A percentile compares a stretch with the other conserved stretches of the same genome.
Conservation (phyloP, 2,888 invertebrate genomes). For the Euphydryas editha region DNA sequence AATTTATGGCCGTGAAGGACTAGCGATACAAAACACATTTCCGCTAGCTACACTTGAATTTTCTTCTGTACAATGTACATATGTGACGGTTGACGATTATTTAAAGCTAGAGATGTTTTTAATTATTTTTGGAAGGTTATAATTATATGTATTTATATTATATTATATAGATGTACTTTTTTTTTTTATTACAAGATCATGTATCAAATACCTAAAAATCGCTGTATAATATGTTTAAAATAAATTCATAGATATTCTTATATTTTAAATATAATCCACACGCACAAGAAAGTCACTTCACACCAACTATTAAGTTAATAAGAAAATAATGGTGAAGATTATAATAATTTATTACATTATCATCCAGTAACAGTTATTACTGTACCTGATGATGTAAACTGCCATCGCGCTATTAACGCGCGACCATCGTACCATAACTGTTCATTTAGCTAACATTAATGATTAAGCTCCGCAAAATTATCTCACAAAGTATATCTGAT, state of each 20-base stretch:
- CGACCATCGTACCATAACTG: slow-evolving; percentile 26
- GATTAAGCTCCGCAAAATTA: slow-evolving; percentile 17
- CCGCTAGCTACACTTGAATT: neutral
- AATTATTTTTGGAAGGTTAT: too few relatives aligned
- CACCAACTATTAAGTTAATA: slow-evolving; percentile 5
- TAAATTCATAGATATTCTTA: neutral
- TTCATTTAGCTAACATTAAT: slow-evolving; percentile 27
- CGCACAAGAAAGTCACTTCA: neutral
- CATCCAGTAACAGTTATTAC: slow-evolving; percentile 34
- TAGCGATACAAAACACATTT: slow-evolving; percentile 14
- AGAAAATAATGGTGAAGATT: slow-evolving; percentile 6
- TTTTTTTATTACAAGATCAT: neutral
- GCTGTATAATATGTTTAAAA: neutral
- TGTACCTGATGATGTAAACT: slow-evolving; percentile 36
- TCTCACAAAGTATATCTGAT: slow-evolving; percentile 3
- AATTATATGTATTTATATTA: too few relatives aligned
- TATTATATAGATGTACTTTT: too few relatives aligned
- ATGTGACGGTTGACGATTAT: neutral
- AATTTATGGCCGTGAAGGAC: slow-evolving; percentile 50
- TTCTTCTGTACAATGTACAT: neutral
- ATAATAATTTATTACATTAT: slow-evolving; percentile 35
- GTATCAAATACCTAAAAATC: neutral
- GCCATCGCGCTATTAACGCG: slow-evolving; percentile 32
- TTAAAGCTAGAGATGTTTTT: neutral
- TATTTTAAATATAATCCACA: neutral